These are phyloP conservation scores for Cylloceria caligata DNA, from an alignment of 2,888 invertebrate species.

Conservation along the genomic window DNA sequence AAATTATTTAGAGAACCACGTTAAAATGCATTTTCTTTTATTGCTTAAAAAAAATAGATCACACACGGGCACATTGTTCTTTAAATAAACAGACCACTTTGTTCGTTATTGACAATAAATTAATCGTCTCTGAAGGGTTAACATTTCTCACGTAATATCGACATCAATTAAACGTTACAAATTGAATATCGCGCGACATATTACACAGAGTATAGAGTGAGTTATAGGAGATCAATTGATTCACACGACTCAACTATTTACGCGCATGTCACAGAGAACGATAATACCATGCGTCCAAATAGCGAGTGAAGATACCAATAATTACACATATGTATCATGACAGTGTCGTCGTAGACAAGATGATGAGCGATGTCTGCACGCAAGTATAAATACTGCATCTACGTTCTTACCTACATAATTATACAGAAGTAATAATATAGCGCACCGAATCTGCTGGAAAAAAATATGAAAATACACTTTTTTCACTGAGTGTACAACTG, in stretches of 20 bases:
- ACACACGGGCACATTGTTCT: too few species aligned
- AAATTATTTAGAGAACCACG: background rate
- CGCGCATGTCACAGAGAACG: background rate
- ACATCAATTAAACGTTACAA: constrained; percentile 6
- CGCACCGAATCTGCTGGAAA: background rate
- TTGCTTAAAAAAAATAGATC: too few species aligned
- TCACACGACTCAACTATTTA: constrained; percentile 18
- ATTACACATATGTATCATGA: constrained; percentile 14
- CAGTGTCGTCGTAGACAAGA: background rate
- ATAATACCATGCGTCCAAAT: constrained; percentile 19
- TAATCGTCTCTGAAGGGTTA: too few species aligned
- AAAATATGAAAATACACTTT: background rate
- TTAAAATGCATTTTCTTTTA: too few species aligned
- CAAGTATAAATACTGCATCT: constrained; percentile 7
- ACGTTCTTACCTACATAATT: background rate
- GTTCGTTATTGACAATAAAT: too few species aligned
- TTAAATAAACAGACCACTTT: too few species aligned
- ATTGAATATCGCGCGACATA: background rate
- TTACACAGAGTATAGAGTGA: background rate
- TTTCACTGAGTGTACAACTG: background rate
- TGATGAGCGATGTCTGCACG: constrained; percentile 8
- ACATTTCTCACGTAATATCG: background rate
- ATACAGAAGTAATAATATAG: constrained; percentile 4
- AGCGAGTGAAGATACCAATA: constrained; percentile 8
- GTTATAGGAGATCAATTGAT: constrained; percentile 9